phyloP scores from a whole-genome alignment of 2,888 invertebrate genomes.

The Fragum whitleyi region DNA sequence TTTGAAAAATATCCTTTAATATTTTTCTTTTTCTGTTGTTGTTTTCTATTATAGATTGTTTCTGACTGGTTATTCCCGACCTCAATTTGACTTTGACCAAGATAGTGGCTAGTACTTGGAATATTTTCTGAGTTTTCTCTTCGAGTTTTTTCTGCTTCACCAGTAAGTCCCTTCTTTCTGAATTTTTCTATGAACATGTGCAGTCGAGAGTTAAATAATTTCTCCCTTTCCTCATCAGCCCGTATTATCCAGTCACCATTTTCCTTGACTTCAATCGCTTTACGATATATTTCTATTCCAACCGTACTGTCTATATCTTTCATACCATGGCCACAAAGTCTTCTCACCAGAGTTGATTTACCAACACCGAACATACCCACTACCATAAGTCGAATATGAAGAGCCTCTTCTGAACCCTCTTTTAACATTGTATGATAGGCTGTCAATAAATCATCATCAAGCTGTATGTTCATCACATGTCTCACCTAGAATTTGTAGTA shows the following conservation, averaged over 20 bases:
- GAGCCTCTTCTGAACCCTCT: conserved; percentile 34
- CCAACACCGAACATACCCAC: conserved; percentile 57
- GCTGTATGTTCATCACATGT: neutral
- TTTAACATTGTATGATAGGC: conserved; percentile 30
- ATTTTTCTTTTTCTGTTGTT: no score
- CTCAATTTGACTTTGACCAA: no score
- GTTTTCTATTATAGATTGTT: no score
- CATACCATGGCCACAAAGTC: neutral
- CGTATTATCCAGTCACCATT: neutral
- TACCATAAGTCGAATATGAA: conserved; percentile 49
- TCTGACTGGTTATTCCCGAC: no score
- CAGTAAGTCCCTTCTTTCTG: neutral
- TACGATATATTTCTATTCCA: neutral
- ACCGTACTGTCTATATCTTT: neutral
- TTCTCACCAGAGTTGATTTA: conserved; percentile 45
- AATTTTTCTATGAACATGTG: neutral
- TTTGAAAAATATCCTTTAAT: no score
- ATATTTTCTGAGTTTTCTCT: no score
- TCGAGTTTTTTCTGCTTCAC: no score
- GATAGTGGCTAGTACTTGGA: no score
- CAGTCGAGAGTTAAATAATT: neutral
- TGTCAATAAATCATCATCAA: conserved; percentile 22
- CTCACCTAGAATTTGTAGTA: no score
- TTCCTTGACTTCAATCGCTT: neutral
- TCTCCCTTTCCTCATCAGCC: neutral